Evolutionary conservation across 2,113 vertebrate genomes (phyloP).

Genomic region (Macrotus californicus): DNA sequence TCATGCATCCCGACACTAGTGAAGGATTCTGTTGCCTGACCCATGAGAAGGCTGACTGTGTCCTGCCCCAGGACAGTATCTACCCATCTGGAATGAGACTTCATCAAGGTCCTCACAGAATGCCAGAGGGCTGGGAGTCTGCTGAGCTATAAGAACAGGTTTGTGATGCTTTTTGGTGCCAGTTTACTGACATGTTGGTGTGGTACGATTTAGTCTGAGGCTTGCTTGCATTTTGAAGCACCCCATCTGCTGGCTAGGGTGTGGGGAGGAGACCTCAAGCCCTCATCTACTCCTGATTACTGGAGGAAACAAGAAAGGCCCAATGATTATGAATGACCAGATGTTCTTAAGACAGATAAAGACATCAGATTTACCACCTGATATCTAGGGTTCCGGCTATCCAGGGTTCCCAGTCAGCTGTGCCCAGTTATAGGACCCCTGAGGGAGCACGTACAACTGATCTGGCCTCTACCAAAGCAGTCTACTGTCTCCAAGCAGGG

Average conservation of each 20-base stretch:
- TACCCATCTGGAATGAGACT: not conserved
- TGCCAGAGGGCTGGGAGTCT: not conserved
- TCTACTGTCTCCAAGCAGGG: no score
- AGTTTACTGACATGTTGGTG: not conserved
- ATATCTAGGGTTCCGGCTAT: no score
- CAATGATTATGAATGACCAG: no score
- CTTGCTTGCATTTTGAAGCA: not conserved
- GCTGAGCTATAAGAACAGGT: not conserved
- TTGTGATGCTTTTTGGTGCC: not conserved
- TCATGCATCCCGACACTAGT: not conserved
- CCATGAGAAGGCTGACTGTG: not conserved
- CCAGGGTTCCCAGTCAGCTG: no score
- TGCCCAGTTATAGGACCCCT: no score
- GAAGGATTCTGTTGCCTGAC: not conserved
- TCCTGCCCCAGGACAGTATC: not conserved
- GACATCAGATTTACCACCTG: no score
- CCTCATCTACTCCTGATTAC: no score
- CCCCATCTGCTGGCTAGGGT: not conserved
- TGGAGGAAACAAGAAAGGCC: no score
- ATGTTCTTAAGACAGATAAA: no score
- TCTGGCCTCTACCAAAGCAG: no score
- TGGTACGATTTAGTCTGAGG: not conserved
- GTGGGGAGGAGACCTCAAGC: not conserved
- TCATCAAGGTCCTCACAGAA: not conserved
- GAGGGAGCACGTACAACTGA: no score